These are phyloP conservation scores for Heliothis virescens DNA, from an alignment of 1,140 invertebrate genomes.

Conservation along the genomic window DNA sequence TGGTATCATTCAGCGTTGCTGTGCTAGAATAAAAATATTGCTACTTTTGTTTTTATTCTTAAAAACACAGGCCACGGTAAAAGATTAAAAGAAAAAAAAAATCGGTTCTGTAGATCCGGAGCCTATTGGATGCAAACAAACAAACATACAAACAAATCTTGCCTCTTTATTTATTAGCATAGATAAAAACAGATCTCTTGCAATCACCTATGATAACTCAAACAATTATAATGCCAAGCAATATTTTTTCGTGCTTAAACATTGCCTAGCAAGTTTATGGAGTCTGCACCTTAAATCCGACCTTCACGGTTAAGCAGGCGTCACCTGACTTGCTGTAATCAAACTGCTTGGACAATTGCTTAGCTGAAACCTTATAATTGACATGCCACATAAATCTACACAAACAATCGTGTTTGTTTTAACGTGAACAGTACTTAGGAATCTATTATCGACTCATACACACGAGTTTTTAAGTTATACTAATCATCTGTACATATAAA, in stretches of 20 bases:
- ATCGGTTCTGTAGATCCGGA: too few species aligned
- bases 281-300: conserved; percentile 39
- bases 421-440: background rate
- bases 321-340: conserved; percentile 47
- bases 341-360: conserved; percentile 42
- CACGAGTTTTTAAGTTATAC: background rate
- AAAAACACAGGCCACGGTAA: too few species aligned
- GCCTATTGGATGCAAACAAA: too few species aligned
- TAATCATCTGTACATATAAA: too few species aligned
- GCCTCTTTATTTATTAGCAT: too few species aligned
- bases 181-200: too few species aligned
- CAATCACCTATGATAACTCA: background rate
- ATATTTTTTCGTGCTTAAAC: background rate
- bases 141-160: too few species aligned
- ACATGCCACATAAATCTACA: conserved; percentile 7
- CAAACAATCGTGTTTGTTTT: conserved; percentile 20
- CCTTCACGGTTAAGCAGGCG: conserved; percentile 49
- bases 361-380: conserved; percentile 40
- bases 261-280: background rate
- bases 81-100: too few species aligned
- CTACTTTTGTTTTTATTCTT: too few species aligned
- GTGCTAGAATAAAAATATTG: too few species aligned
- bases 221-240: background rate
- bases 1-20: too few species aligned
- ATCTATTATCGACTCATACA: background rate